phyloP scores from a whole-genome alignment of 2,797 vertebrate species.

The Lacerta viridis region DNA sequence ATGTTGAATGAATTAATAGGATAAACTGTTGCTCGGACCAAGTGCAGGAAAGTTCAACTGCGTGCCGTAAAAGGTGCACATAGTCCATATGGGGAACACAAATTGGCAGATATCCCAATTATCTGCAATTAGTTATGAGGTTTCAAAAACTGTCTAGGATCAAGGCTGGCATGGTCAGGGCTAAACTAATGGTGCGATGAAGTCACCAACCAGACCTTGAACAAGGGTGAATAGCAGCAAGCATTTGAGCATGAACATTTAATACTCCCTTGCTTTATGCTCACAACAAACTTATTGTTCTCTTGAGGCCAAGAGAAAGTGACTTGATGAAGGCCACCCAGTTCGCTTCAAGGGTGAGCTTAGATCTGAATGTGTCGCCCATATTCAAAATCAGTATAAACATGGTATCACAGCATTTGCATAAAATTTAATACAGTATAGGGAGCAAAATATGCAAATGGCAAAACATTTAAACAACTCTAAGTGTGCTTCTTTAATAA shows the following conservation, averaged over 20 bases:
- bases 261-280: neutral
- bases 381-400: neutral
- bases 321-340: neutral
- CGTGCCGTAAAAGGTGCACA: neutral
- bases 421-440: conserved; percentile 7
- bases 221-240: neutral
- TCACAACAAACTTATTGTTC: neutral
- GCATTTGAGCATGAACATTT: neutral
- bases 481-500: neutral
- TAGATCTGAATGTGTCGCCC: neutral
- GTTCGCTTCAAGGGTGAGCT: neutral
- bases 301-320: neutral
- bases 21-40: neutral
- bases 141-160: neutral
- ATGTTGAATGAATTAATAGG: neutral
- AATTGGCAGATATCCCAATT: neutral
- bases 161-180: neutral
- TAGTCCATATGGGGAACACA: neutral
- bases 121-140: neutral
- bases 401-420: neutral
- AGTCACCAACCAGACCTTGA: neutral
- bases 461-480: neutral
- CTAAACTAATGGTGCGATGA: neutral
- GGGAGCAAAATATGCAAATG: neutral
- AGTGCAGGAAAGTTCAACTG: neutral